Percentiles rank a stretch among this genome's conserved stretches.
Conservation (phyloP, 1,140 invertebrate genomes). For the Argopecten irradians region DNA sequence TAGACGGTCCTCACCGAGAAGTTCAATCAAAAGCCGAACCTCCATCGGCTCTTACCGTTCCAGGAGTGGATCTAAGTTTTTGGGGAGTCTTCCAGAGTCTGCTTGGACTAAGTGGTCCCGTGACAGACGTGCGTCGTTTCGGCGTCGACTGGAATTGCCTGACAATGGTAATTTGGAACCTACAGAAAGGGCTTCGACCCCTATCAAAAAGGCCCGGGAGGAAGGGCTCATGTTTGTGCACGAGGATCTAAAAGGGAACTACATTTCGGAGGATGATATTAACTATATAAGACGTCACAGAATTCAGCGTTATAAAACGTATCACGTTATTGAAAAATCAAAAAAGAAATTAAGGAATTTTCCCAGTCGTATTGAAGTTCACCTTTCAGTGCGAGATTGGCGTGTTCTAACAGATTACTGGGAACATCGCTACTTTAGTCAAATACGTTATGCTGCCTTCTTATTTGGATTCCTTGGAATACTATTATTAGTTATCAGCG, state of each 20-base stretch:
- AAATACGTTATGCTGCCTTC: slow-evolving; percentile 66
- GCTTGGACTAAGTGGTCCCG: slow-evolving; percentile 74
- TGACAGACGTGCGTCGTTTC: slow-evolving; percentile 68
- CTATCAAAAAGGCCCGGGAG: slow-evolving; percentile 74
- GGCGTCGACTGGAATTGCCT: slow-evolving; percentile 66
- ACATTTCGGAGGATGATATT: slow-evolving; percentile 71
- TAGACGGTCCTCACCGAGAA: slow-evolving; percentile 36
- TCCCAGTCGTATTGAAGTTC: slow-evolving; percentile 56
- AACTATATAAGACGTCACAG: slow-evolving; percentile 68
- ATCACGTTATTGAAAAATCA: slow-evolving; percentile 68
- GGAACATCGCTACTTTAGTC: slow-evolving; percentile 71
- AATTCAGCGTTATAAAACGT: slow-evolving; percentile 67
- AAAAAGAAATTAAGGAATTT: slow-evolving; percentile 61
- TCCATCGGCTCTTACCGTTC: slow-evolving; percentile 62
- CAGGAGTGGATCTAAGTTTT: slow-evolving; percentile 60
- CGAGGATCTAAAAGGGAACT: slow-evolving; percentile 69
- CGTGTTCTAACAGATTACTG: slow-evolving; percentile 70
- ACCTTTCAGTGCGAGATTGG: slow-evolving; percentile 68
- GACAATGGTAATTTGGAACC: slow-evolving; percentile 62
- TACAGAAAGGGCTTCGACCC: slow-evolving; percentile 69
- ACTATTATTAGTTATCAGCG: slow-evolving; percentile 59
- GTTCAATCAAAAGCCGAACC: slow-evolving; percentile 60
- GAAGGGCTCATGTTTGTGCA: slow-evolving; percentile 73
- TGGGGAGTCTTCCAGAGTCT: slow-evolving; percentile 62
- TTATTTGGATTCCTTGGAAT: slow-evolving; percentile 63